Evolutionary conservation across 2,113 vertebrate species (phyloP), one percentile per base, ranked within the genome.

Genomic region (Thymallus thymallus): DNA sequence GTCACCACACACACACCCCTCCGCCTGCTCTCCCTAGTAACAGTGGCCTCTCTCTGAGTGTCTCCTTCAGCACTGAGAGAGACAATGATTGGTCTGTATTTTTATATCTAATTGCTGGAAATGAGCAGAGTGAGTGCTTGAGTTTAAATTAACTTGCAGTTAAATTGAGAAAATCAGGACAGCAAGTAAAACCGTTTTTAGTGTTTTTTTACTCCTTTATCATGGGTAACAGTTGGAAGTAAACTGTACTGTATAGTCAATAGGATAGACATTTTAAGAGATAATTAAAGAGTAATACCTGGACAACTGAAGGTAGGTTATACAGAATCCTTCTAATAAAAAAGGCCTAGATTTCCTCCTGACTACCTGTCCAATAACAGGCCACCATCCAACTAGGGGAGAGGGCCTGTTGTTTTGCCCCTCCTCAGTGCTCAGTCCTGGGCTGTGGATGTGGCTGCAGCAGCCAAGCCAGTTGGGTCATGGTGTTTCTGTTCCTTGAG

Each of bases 91-190:
- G 92, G 91, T 86, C 84, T 80, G 88, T 92, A 93, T 92, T 93
- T 93, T 91, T 91, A 88, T 85, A 90, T 91, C 85, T 87, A 91
- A 89, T 91, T 90, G 88, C 86, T 89, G 86, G 82, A 91, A 85
- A 88, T 85, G 89, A 90, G 73, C 84, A 76, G 87, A 87, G 88
- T 80, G 84, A 82, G 82, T 48, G 79, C 70, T 69, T 67, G 79
- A 71, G 68, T 84, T 79, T 84, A 85, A 76, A 89, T 79, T 74
- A 82, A 69, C 75, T 72, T 56, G 16, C 76, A 67, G 30, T 46
- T 72, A 78, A 75, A 71, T 76, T 79, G 69, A 23, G 32, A 60
- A 9, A 64, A 61, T 41, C 55, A 30, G 51, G 32, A n/a, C 55
- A 22, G 64, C 18, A 66, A 32, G 64, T 41, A 41, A 41, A 41